These are phyloP conservation scores for Onychomys leucogaster DNA, from an alignment of 2,797 vertebrate genomes.

Conservation along the genomic window DNA sequence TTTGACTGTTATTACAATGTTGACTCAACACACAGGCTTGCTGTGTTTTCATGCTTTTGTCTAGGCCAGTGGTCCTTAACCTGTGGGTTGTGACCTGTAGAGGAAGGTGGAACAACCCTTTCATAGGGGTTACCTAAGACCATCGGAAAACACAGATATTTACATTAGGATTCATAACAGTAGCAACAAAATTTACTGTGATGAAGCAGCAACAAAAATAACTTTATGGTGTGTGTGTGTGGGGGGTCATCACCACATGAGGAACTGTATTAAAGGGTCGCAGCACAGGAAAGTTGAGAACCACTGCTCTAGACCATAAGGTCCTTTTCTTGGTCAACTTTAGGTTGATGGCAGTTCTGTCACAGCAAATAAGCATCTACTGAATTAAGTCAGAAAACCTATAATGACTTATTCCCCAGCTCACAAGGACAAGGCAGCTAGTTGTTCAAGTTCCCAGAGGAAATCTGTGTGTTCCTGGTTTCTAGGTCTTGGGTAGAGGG, in stretches of 20 bases:
- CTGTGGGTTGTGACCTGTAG: background rate
- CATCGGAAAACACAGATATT: background rate
- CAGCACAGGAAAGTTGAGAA: background rate
- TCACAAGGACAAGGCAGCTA: background rate
- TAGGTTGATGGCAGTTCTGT: background rate
- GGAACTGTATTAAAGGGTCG: background rate
- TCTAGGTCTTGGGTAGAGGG: background rate
- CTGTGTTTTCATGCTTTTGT: background rate
- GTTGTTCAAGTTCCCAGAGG: background rate
- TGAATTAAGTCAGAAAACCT: background rate
- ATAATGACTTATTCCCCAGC: background rate
- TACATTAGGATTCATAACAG: background rate
- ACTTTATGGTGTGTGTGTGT: no score
- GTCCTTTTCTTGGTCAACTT: background rate
- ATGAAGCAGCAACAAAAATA: no score
- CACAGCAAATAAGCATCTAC: background rate
- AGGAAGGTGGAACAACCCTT: no score
- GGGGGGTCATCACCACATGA: background rate
- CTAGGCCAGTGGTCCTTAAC: background rate
- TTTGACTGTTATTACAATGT: background rate
- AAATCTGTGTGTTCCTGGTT: background rate
- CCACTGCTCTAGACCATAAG: background rate
- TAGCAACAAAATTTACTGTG: background rate
- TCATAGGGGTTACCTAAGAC: background rate
- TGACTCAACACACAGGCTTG: background rate